These are phyloP conservation scores for Tolmerus cingulatus DNA, from an alignment of 2,888 invertebrate genomes.

Conservation along the genomic window DNA sequence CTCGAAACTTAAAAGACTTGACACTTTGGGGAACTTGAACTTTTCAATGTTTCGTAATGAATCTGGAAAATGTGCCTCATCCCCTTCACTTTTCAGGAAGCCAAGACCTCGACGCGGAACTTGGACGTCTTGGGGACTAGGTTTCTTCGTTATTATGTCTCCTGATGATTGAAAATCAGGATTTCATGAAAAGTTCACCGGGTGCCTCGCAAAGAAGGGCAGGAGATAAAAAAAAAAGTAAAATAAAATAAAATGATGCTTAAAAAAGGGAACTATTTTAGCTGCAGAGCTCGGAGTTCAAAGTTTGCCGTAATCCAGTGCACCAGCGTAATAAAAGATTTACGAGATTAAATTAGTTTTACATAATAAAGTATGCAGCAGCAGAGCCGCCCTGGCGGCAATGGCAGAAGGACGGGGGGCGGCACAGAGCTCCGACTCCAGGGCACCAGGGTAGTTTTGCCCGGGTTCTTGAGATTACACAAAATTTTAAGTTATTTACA, in stretches of 20 bases:
- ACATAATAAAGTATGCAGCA: constrained; percentile 28
- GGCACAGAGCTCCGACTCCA: not conserved
- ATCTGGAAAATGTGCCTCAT: not conserved
- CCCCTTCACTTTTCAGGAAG: not conserved
- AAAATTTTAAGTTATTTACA: not conserved
- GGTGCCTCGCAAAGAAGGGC: not conserved
- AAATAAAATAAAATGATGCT: not conserved
- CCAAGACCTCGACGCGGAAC: not conserved
- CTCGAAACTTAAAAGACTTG: not conserved
- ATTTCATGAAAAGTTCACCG: constrained; percentile 2
- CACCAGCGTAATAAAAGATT: constrained; percentile 37
- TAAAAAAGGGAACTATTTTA: not conserved
- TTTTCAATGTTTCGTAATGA: constrained; percentile 37
- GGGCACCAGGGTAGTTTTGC: not conserved
- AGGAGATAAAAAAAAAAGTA: not conserved
- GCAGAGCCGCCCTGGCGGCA: not conserved
- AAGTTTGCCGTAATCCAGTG: constrained; percentile 32
- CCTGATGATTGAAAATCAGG: constrained; percentile 30
- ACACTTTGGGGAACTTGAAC: constrained; percentile 12
- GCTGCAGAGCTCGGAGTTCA: not conserved
- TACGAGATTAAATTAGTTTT: constrained; percentile 38
- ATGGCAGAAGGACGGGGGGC: not conserved
- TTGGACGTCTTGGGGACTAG: not conserved
- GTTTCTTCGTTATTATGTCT: constrained; percentile 29
- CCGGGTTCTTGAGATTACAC: not conserved